Evolutionary conservation across 30 jellyfish, hydroid and myxozoan genomes (phyloP), one percentile per base, ranked within the genome.

Genomic region (Sanderia malayensis): DNA sequence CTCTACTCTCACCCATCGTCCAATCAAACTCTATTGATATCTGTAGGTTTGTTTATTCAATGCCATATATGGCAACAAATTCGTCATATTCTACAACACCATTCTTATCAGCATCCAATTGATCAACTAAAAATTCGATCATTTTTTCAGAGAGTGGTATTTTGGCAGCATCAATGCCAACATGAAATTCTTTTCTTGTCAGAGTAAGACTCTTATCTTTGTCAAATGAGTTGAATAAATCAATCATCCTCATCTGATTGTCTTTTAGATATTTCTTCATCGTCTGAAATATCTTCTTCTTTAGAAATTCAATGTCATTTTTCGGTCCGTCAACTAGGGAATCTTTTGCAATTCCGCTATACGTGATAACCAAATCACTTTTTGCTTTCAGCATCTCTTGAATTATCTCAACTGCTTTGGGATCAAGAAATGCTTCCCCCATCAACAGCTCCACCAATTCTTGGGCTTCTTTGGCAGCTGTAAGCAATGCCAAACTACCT

Each of bases 221-320:
- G 71, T 86, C 96, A 94, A 89, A 86, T 49, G 71, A 53, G 41
- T 86, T 79, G 67, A 86, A 86, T 24, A 86, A 46, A 53, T 86
- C 96, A 11, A 80, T 30, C 96, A 86, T 86, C 44, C 96, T 45
- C 58, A 86, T 46, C 2, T 85, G 91, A 26, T 86, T 68, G 25
- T 57, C 89, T 20, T 63, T 68, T 37, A 86, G 34, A 46, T 86
- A 71, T 11, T 79, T 72, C 70, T 94, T 59, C 27, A 86, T 86
- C 8, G 44, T 49, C n/a, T 67, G 81, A 46, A 86, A 71, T 1
- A 86, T 78, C 80, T 86, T 75, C 67, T 64, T 59, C 73, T 52
- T 71, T 4, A 86, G 75, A 18, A 79, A 11, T 1, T 15, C 61
- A 2, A 77, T 74, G 20, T 71, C 86, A 2, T 47, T 70, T 44